A percentile compares a stretch with the other conserved stretches of the same genome.
Evolutionary conservation across 2,113 vertebrate genomes (phyloP).

Genomic region (Callorhinus ursinus): DNA sequence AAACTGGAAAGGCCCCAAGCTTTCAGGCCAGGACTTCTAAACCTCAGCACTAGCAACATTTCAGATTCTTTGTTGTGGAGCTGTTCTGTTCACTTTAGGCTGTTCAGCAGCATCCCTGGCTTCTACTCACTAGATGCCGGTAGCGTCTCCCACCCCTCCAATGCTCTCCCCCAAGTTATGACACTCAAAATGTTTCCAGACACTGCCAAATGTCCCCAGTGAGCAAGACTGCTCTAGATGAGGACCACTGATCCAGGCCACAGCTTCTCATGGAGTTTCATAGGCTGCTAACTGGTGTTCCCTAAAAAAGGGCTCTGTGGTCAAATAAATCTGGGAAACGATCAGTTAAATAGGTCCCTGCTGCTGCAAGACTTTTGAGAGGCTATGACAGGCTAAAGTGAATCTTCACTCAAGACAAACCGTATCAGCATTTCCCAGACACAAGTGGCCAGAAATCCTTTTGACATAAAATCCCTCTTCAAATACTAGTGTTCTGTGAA

Average conservation of each 20-base stretch:
- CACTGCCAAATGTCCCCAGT: background rate
- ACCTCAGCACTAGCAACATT: background rate
- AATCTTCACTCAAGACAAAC: background rate
- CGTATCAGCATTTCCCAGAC: background rate
- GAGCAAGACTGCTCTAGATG: background rate
- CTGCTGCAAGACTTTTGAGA: background rate
- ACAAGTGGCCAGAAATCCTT: background rate
- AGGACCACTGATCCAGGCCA: background rate
- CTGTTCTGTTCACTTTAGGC: background rate
- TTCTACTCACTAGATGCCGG: background rate
- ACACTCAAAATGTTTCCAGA: background rate
- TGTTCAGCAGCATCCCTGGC: background rate
- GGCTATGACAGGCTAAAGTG: background rate
- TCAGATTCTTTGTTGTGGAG: background rate
- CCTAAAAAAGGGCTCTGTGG: background rate
- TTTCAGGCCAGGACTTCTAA: background rate
- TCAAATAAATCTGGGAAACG: background rate
- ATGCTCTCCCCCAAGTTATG: background rate
- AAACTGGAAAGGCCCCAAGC: background rate
- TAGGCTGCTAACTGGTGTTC: background rate
- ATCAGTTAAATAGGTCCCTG: background rate
- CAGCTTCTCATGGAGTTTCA: background rate
- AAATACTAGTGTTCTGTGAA: background rate
- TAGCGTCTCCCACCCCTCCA: background rate
- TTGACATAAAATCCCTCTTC: background rate